Evolutionary conservation across 2,113 vertebrate species (phyloP), one percentile per base, ranked within the genome.

Genomic region (Leuciscus idus): DNA sequence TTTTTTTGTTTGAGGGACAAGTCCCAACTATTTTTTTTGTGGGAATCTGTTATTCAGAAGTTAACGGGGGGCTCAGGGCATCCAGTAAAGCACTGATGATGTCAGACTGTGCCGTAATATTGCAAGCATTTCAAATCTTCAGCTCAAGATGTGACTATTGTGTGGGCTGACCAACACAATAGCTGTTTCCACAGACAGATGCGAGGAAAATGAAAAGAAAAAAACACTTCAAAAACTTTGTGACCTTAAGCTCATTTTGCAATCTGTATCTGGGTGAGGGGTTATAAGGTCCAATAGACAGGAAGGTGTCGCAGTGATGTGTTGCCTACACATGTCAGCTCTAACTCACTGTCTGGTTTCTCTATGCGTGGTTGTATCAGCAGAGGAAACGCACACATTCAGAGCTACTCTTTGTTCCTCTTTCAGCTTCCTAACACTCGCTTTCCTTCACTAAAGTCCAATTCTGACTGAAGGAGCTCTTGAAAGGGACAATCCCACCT

Each of bases 171-270:
- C 15, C 43, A 52, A 68, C 62, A 66, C 39, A 52, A 23, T 30
- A 2, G 17, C n/a, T 23, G 6, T 82, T 82, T 82, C 43, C 19
- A 81, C 79, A 50, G 26, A 55, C 50, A 39, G 13, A 80, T 80
- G 30, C 7, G 5, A 80, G 10, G 8, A 17, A 72, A 21, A 55
- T 10, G 0, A 28, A 50, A 17, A 28, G 6, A 83, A 80, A 80
- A 87, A 85, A 64, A 61, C 64, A 30, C 48, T 9, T 57, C 19
- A 57, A 57, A 57, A 57, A 57, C 55, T 8, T 57, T 57, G 70
- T 84, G 89, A 92, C 93, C 93, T 93, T 93, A 92, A 92, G 85
- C 92, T 91, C 91, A 93, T 89, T 93, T 93, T 91, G 91, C 86
- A 89, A 89, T 91, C 85, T 80, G 81, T 52, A 43, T 75, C 88